phyloP scores from a whole-genome alignment of 2,888 invertebrate species.

The Aphrophora alni region DNA sequence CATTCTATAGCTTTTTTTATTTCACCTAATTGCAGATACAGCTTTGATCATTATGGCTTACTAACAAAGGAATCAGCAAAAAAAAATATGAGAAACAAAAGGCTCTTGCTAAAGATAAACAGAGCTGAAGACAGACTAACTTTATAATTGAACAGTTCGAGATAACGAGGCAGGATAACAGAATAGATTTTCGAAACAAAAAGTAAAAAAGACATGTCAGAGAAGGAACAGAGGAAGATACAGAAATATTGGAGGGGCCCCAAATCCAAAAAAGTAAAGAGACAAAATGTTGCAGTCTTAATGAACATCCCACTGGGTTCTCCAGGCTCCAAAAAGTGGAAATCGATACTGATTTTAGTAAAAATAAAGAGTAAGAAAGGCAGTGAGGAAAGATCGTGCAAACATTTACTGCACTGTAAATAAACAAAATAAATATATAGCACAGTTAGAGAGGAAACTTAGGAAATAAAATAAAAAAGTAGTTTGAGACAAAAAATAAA shows the following conservation, averaged over 20 bases:
- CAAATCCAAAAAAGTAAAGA: neutral
- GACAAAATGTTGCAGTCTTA: neutral
- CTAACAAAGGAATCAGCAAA: neutral
- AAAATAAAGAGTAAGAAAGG: neutral
- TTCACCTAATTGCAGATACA: too few species aligned
- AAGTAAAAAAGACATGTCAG: neutral
- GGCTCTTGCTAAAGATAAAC: neutral
- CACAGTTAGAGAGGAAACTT: too few species aligned
- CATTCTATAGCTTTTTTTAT: too few species aligned
- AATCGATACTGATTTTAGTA: neutral
- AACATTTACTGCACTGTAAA: neutral
- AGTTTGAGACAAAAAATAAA: too few species aligned
- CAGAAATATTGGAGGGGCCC: neutral
- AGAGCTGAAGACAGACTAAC: neutral
- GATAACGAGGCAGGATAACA: neutral
- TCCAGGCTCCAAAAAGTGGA: neutral
- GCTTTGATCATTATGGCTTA: too few species aligned
- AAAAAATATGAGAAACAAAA: conserved; percentile 2
- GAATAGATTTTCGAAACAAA: neutral
- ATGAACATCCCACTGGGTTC: neutral
- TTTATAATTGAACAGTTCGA: neutral
- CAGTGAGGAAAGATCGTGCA: neutral
- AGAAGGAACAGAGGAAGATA: neutral
- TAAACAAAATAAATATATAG: neutral
- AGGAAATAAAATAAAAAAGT: too few species aligned